These are phyloP conservation scores for Fringilla coelebs DNA, from an alignment of 2,797 vertebrate genomes.

Conservation along the genomic window DNA sequence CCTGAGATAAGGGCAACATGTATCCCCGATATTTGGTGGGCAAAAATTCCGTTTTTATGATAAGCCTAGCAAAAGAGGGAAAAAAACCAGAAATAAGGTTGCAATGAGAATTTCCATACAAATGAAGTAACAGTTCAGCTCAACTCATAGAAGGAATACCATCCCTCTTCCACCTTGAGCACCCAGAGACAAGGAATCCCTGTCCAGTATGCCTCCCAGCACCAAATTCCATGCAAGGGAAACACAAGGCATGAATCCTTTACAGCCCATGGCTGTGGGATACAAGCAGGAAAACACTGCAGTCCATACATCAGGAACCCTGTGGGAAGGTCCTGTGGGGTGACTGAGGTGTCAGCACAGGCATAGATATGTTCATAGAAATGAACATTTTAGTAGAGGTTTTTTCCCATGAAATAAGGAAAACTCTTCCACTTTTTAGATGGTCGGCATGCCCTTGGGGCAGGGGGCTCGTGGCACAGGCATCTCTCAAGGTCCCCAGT, in stretches of 20 bases:
- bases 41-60: conserved; percentile 94
- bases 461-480: not conserved
- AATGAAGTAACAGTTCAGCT: not conserved
- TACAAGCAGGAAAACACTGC: not conserved
- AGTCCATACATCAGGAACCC: not conserved
- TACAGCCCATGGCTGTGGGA: not conserved
- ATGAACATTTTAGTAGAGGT: accelerated
- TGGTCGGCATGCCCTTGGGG: not conserved
- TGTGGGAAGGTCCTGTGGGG: not conserved
- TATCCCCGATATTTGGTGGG: conserved; percentile 85
- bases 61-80: conserved; percentile 73
- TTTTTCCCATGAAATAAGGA: not conserved
- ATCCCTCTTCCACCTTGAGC: not conserved
- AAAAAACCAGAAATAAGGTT: not conserved
- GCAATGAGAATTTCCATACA: not conserved
- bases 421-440: not conserved
- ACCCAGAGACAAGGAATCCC: not conserved
- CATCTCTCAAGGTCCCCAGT: not conserved
- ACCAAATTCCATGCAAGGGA: not conserved
- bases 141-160: not conserved
- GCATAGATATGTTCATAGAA: not conserved
- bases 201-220: not conserved
- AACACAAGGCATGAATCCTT: not conserved
- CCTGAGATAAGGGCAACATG: conserved; percentile 88
- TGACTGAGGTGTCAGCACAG: not conserved